Evolutionary conservation across 2,888 invertebrate species (phyloP), one percentile per base, ranked within the genome.

Genomic region (Erynnis tages): DNA sequence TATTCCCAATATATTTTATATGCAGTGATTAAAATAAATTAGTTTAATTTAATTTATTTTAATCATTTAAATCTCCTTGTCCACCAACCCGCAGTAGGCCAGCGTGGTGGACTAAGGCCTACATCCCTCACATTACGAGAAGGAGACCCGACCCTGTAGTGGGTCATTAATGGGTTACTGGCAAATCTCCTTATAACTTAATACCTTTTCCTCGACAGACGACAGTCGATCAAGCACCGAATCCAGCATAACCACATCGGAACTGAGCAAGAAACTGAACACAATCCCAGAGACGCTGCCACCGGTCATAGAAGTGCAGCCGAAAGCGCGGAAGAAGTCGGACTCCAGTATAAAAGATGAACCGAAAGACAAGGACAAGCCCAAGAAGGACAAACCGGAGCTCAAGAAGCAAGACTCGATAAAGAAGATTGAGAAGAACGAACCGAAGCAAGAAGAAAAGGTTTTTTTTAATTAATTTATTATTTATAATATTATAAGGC

Each of bases 341-440:
- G 88, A 89, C 62, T 77, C 87, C 1, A 83, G 84, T 48, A 66
- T 84, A 30, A 87, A 86, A 63, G 88, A 88, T 2, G 88, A 89
- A 54, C 84, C 85, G 7, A 14, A 57, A 1, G 82, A 79, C 58
- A 77, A 76, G 0, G 78, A 77, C 45, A 77, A 77, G 43, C 69
- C 73, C 0, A 77, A 78, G 7, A 79, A 78, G 55, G 74, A 75
- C 0, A 84, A 80, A 30, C 78, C 79, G 29, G 69, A 68, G 11
- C 55, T 70, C 4, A 68, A 65, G 49, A 69, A 66, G 38, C 66
- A 66, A 44, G 67, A 69, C 30, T 79, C 82, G 0, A 53, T 79
- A 7, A 73, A 79, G 57, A 78, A 73, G 53, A 66, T 69, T 4
- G 80, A 80, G n/a, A 76, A 69, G 17, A 2, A 17, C 13, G 73